phyloP scores from a whole-genome alignment of 2,888 invertebrate genomes.

The Cheilosia variabilis region DNA sequence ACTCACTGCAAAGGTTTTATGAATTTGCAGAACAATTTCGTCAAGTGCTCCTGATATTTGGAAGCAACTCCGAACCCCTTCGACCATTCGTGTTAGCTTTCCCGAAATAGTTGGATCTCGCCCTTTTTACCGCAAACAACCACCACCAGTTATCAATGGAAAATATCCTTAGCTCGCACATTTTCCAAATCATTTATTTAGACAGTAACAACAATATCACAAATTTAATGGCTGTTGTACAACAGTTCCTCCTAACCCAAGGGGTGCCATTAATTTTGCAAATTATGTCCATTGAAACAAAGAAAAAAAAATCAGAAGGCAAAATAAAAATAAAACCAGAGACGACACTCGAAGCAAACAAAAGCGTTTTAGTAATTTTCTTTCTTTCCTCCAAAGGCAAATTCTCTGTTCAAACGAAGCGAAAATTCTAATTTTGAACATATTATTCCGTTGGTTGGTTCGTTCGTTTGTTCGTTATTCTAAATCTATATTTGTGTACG shows the following conservation, averaged over 20 bases:
- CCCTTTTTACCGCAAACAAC: too few relatives aligned
- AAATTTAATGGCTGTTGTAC: neutral
- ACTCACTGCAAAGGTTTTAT: too few relatives aligned
- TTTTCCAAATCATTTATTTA: slow-evolving; percentile 1
- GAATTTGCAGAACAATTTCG: too few relatives aligned
- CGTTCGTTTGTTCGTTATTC: slow-evolving; percentile 50
- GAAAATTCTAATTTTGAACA: slow-evolving; percentile 64
- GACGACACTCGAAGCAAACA: slow-evolving; percentile 39
- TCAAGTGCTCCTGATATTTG: too few relatives aligned
- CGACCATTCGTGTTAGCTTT: too few relatives aligned
- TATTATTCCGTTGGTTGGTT: slow-evolving; percentile 73
- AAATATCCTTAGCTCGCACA: neutral
- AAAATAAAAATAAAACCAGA: slow-evolving; percentile 5
- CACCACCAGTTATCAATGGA: neutral
- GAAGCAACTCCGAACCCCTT: too few relatives aligned
- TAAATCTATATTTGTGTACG: slow-evolving; percentile 78
- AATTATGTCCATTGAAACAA: slow-evolving; percentile 42
- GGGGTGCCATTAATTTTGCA: slow-evolving; percentile 49
- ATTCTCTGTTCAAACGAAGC: slow-evolving; percentile 53
- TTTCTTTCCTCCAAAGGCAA: slow-evolving; percentile 12
- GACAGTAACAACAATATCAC: neutral
- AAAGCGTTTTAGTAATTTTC: slow-evolving; percentile 53
- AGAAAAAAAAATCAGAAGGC: neutral
- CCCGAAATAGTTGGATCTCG: too few relatives aligned
- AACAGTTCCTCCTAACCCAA: neutral